phyloP scores from a whole-genome alignment of 2,888 invertebrate species.

The Syrista parreyssii region DNA sequence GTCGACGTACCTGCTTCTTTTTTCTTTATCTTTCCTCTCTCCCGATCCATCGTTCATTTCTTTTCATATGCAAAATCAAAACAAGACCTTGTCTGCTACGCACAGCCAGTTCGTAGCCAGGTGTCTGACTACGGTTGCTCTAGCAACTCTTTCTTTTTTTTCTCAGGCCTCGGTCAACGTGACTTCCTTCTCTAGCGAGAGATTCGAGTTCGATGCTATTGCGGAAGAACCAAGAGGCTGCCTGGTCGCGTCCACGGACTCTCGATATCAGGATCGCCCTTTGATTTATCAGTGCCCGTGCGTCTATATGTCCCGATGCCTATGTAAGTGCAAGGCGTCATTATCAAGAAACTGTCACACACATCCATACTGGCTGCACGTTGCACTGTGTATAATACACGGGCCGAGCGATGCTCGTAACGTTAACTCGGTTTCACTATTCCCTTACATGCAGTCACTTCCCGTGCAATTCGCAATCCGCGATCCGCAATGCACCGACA shows the following conservation, averaged over 20 bases:
- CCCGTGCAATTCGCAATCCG: background rate
- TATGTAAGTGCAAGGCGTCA: background rate
- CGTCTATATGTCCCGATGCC: background rate
- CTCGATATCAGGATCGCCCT: background rate
- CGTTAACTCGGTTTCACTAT: constrained; percentile 1
- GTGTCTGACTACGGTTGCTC: background rate
- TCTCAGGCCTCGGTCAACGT: background rate
- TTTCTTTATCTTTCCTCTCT: background rate
- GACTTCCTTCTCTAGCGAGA: background rate
- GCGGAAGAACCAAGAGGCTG: background rate
- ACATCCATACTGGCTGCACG: background rate
- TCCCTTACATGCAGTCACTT: background rate
- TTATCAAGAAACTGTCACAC: background rate
- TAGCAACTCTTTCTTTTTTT: background rate
- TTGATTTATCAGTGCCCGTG: background rate
- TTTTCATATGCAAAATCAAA: background rate
- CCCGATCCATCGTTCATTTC: background rate
- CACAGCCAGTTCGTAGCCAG: background rate
- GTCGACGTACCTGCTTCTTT: constrained; percentile 13
- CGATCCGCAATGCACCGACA: background rate
- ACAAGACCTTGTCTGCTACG: background rate
- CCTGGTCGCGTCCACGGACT: background rate
- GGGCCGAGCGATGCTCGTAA: background rate
- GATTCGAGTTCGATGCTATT: background rate
- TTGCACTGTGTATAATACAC: background rate